Conservation (phyloP, 2,888 invertebrate species). For the Agrochola macilenta region DNA sequence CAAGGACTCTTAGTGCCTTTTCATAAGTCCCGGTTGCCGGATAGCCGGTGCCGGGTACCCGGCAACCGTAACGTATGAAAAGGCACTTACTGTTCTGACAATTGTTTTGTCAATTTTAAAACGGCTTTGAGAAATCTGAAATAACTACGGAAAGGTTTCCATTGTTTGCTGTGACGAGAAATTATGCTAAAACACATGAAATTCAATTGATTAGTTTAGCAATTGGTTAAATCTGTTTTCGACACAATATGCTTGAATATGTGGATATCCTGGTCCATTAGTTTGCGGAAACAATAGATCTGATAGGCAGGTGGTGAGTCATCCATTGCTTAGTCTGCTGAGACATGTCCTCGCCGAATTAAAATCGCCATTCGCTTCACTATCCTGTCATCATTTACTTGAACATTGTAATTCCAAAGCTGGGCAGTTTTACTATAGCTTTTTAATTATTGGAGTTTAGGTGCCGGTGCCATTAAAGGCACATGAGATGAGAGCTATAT, state of each 20-base stretch:
- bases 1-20: neutral
- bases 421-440: neutral
- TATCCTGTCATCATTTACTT: neutral
- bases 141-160: neutral
- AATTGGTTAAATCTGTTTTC: neutral
- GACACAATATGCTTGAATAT: neutral
- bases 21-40: no score
- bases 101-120: neutral
- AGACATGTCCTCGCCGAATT: neutral
- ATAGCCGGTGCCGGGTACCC: no score
- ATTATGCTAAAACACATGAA: neutral
- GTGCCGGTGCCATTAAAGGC: neutral
- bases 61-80: no score
- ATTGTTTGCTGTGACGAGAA: neutral
- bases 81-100: neutral
- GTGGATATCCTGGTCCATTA: neutral
- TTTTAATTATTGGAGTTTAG: neutral
- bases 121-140: neutral
- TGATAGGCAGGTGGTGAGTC: slow-evolving; percentile 88
- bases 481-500: neutral
- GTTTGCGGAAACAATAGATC: slow-evolving; percentile 88
- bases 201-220: neutral
- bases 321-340: slow-evolving; percentile 79
- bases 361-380: neutral
- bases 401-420: neutral